A percentile compares a stretch with the other conserved stretches of the same genome.
phyloP scores from a whole-genome alignment of 2,797 vertebrate genomes.

The Halcyon smyrnensis region DNA sequence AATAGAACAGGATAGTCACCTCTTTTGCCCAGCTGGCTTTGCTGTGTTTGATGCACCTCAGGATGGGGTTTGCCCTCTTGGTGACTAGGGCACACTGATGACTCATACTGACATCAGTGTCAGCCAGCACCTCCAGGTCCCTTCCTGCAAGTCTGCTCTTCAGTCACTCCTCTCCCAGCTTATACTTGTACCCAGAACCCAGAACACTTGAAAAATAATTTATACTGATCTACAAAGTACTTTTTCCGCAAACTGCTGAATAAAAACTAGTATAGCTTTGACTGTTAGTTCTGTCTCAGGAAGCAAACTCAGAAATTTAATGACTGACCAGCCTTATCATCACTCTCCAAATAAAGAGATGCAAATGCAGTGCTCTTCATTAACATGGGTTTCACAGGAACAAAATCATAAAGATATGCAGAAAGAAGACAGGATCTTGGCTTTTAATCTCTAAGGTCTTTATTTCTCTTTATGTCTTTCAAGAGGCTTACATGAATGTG shows the following conservation, averaged over 20 bases:
- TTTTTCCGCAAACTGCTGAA: neutral
- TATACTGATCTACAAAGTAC: neutral
- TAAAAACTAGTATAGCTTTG: neutral
- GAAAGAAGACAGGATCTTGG: neutral
- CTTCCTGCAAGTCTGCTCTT: neutral
- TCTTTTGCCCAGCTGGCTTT: fast-evolving
- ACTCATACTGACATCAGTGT: fast-evolving
- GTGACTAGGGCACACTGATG: neutral
- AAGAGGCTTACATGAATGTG: neutral
- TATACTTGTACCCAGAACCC: neutral
- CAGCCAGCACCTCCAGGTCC: neutral
- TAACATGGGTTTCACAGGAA: neutral
- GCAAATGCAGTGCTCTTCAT: neutral
- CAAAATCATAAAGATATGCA: neutral
- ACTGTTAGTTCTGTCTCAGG: neutral
- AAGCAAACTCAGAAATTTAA: neutral
- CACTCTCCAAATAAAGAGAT: neutral
- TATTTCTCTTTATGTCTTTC: neutral
- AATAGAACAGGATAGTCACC: fast-evolving
- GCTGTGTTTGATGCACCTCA: neutral
- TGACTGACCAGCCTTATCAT: neutral
- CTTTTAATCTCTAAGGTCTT: neutral
- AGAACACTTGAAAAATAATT: neutral
- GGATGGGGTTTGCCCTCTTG: neutral
- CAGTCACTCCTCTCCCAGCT: neutral